Conservation (phyloP, 23 tunicate genomes). For the Ciona savignyi region DNA sequence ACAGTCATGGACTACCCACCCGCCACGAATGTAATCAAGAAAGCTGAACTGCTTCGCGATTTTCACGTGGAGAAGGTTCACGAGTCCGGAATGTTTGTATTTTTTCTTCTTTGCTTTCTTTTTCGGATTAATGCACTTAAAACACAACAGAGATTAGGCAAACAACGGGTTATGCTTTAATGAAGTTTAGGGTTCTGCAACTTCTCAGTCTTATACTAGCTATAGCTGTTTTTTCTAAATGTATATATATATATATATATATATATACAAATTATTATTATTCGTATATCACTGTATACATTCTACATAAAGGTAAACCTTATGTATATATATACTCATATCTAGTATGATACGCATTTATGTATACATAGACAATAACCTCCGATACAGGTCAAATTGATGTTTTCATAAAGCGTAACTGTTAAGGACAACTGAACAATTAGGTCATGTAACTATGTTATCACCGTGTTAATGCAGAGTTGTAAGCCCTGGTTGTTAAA, state of each 20-base stretch:
- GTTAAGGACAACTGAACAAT: too few species aligned
- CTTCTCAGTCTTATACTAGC: too few species aligned
- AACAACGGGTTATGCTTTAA: background rate
- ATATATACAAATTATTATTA: background rate
- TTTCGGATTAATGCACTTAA: slow-evolving; percentile 82
- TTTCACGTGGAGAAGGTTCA: slow-evolving; percentile 30
- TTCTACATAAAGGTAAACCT: too few species aligned
- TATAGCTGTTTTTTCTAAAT: background rate
- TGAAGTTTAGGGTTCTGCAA: too few species aligned
- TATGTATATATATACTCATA: too few species aligned
- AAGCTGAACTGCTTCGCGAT: slow-evolving; percentile 51
- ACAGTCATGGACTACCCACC: slow-evolving; percentile 56
- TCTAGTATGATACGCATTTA: too few species aligned
- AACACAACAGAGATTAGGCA: background rate
- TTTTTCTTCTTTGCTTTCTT: slow-evolving; percentile 79
- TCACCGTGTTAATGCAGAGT: too few species aligned
- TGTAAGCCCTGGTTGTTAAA: too few species aligned
- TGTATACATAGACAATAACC: too few species aligned
- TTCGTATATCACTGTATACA: background rate
- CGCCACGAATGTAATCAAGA: slow-evolving; percentile 78
- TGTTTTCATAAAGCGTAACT: too few species aligned
- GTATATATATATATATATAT: background rate
- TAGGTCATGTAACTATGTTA: too few species aligned
- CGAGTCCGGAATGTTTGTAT: slow-evolving; percentile 77
- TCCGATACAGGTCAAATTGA: too few species aligned